Conservation (phyloP, 2,888 invertebrate species). For the Apomyelois bistriatella region DNA sequence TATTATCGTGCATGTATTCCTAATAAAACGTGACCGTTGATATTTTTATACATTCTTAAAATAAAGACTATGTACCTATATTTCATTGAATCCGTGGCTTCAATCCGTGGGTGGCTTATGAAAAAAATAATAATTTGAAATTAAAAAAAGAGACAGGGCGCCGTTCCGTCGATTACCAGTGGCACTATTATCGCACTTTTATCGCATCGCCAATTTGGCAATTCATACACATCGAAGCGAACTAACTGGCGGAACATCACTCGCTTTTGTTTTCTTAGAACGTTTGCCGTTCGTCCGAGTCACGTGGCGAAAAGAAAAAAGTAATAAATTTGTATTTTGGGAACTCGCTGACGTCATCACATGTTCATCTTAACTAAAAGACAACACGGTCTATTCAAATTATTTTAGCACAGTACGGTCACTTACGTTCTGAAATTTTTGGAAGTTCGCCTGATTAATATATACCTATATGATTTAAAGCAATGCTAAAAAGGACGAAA, state of each 20-base stretch:
- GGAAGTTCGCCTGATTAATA: neutral
- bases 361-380: neutral
- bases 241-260: neutral
- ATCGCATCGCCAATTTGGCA: constrained; percentile 31
- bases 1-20: neutral
- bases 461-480: too few relatives aligned
- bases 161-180: constrained; percentile 42
- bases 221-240: constrained; percentile 15
- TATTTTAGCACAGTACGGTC: neutral
- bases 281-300: neutral
- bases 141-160: constrained; percentile 28
- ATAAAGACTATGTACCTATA: too few relatives aligned
- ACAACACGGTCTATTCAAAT: neutral
- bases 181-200: constrained; percentile 58
- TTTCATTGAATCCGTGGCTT: too few relatives aligned
- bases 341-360: neutral
- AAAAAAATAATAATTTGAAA: constrained; percentile 23
- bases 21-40: neutral
- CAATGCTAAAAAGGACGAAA: too few relatives aligned
- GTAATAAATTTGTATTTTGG: constrained; percentile 1
- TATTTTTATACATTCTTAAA: neutral
- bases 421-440: neutral
- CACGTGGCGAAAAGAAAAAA: constrained; percentile 5
- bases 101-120: constrained; percentile 16
- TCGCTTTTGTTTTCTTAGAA: neutral